Conservation (phyloP, 2,888 invertebrate species). For the Pseudeuparius sepicola region DNA sequence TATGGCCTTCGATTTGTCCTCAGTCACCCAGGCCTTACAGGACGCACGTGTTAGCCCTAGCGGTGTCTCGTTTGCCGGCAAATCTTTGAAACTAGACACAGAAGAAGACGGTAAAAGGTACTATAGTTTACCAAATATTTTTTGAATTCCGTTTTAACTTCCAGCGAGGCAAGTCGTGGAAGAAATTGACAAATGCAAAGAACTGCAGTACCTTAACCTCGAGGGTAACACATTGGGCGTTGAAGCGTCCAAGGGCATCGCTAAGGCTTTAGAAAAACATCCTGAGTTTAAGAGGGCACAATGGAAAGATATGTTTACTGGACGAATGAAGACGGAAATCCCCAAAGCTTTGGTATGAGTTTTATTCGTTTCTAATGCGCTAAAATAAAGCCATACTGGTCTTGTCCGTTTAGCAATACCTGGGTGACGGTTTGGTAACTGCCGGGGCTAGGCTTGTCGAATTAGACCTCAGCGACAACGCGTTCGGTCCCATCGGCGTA, state of each 20-base stretch:
- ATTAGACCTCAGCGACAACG: slow-evolving; percentile 93
- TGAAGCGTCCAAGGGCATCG: slow-evolving; percentile 76
- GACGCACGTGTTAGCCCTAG: slow-evolving; percentile 39
- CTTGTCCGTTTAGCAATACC: slow-evolving; percentile 49
- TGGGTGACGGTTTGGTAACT: slow-evolving; percentile 71
- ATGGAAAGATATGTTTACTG: slow-evolving; percentile 97
- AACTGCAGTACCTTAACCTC: slow-evolving; percentile 65
- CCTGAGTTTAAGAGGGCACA: slow-evolving; percentile 71
- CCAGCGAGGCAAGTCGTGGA: slow-evolving; percentile 65
- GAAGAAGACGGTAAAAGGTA: slow-evolving; percentile 63
- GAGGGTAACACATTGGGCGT: slow-evolving; percentile 93
- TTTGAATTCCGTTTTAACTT: not conserved
- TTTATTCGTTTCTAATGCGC: not conserved
- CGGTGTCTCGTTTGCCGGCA: slow-evolving; percentile 75
- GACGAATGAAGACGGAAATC: slow-evolving; percentile 90
- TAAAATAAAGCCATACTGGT: no score
- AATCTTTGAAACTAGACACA: slow-evolving; percentile 65
- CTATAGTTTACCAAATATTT: slow-evolving; percentile 4
- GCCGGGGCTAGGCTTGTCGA: slow-evolving; percentile 73
- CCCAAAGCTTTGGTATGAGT: slow-evolving; percentile 75
- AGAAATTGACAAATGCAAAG: slow-evolving; percentile 59
- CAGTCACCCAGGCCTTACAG: slow-evolving; percentile 43
- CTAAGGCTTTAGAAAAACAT: slow-evolving; percentile 65
- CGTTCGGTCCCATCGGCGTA: slow-evolving; percentile 92
- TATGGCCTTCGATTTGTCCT: no score